Evolutionary conservation across 2,797 vertebrate species (phyloP).

Genomic region (Pempheris klunzingeri): DNA sequence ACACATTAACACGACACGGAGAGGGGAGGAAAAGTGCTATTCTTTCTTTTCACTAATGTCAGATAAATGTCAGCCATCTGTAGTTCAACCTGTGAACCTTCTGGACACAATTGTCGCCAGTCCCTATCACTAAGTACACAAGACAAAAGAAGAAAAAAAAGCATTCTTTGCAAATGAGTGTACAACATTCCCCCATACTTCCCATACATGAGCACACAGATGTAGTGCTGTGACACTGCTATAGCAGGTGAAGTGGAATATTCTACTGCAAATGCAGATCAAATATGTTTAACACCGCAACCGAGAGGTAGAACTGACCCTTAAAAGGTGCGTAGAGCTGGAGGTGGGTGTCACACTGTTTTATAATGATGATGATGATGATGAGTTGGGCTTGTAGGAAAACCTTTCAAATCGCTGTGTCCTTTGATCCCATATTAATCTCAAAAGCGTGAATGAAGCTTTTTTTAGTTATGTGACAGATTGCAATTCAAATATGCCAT

Average conservation of each 20-base stretch:
- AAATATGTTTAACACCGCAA: not conserved
- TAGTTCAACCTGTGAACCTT: slow-evolving; percentile 16
- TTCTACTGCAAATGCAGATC: not conserved
- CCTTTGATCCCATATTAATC: not conserved
- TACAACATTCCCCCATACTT: not conserved
- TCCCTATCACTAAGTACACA: not conserved
- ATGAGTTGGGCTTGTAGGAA: too few species aligned
- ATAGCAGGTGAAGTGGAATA: not conserved
- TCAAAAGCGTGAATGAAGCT: not conserved
- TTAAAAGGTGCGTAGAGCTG: not conserved
- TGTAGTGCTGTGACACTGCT: not conserved
- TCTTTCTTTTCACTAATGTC: slow-evolving; percentile 5
- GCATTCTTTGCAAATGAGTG: not conserved
- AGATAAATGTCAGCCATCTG: slow-evolving; percentile 17
- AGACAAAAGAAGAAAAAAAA: not conserved
- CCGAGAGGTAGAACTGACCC: not conserved
- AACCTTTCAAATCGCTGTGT: too few species aligned
- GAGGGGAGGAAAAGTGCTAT: not conserved
- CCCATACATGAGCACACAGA: not conserved
- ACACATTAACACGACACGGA: not conserved
- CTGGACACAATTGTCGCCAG: not conserved
- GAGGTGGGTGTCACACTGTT: not conserved
- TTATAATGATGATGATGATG: not conserved
- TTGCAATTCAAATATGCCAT: not conserved
- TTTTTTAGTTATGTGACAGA: not conserved